Conservation (phyloP, 1,140 invertebrate species). For the Cylas formicarius region DNA sequence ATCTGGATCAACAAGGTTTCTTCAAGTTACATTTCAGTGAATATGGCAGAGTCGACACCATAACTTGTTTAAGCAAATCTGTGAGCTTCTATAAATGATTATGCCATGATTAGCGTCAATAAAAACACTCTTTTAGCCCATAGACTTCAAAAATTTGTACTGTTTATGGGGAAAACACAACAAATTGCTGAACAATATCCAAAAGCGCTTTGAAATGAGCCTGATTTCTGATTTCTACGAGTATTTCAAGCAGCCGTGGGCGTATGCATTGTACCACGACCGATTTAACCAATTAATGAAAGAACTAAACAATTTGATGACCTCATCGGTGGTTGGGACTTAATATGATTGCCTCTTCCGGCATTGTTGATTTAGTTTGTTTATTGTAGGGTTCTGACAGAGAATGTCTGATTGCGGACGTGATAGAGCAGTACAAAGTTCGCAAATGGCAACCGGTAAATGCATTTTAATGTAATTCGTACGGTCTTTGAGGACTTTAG, state of each 20-base stretch:
- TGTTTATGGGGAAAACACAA: constrained; percentile 58
- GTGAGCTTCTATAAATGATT: constrained; percentile 29
- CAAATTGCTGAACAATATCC: constrained; percentile 52
- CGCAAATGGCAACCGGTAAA: constrained; percentile 27
- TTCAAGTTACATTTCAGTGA: constrained; percentile 53
- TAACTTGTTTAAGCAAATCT: constrained; percentile 52
- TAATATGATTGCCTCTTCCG: not conserved
- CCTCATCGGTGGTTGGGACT: constrained; percentile 20
- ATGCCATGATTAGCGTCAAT: not conserved
- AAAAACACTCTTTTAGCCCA: constrained; percentile 21
- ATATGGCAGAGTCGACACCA: constrained; percentile 46
- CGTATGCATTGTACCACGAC: constrained; percentile 52
- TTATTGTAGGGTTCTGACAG: constrained; percentile 21
- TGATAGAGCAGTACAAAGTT: constrained; percentile 24
- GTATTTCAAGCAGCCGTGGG: constrained; percentile 57
- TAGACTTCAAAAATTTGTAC: constrained; percentile 41
- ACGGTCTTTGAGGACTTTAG: too few relatives aligned
- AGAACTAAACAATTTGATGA: constrained; percentile 28
- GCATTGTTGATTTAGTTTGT: too few relatives aligned
- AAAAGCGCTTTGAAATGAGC: constrained; percentile 46
- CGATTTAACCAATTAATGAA: constrained; percentile 46
- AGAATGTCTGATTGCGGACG: constrained; percentile 23
- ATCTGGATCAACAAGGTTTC: constrained; percentile 42
- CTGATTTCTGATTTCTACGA: constrained; percentile 52
- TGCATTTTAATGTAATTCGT: not conserved